These are phyloP conservation scores for Heliopora coerulea DNA, from an alignment of 92 coral and sea anemone species.

Conservation along the genomic window DNA sequence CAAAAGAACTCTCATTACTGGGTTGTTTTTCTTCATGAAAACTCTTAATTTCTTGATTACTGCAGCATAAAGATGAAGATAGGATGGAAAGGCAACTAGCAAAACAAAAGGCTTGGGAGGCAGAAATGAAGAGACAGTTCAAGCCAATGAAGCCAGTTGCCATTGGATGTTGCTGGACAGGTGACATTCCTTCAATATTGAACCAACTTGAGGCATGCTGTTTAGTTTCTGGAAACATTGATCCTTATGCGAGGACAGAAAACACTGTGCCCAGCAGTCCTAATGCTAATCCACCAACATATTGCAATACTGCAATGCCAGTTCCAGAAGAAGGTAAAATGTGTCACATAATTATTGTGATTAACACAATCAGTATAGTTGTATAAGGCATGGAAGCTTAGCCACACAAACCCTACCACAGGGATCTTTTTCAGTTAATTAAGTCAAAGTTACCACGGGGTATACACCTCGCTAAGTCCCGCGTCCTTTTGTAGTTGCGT, in stretches of 20 bases:
- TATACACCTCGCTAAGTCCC: too few relatives aligned
- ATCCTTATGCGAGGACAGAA: background rate
- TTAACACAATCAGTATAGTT: too few relatives aligned
- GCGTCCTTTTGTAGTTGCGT: too few relatives aligned
- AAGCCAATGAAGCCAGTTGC: slow-evolving; percentile 87
- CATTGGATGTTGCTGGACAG: slow-evolving; percentile 88
- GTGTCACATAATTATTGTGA: too few relatives aligned
- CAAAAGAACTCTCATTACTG: too few relatives aligned
- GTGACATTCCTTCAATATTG: slow-evolving; percentile 54
- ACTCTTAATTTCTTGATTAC: too few relatives aligned
- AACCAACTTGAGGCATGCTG: slow-evolving; percentile 79
- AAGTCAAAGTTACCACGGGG: too few relatives aligned
- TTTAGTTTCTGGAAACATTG: slow-evolving; percentile 55
- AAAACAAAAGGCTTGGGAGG: slow-evolving; percentile 96
- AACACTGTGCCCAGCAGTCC: slow-evolving; percentile 5
- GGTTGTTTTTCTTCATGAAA: too few relatives aligned
- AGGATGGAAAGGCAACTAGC: slow-evolving; percentile 75
- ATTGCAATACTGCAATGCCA: slow-evolving; percentile 62
- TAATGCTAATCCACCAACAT: slow-evolving; percentile 10
- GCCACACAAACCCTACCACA: too few relatives aligned
- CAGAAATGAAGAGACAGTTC: slow-evolving; percentile 80
- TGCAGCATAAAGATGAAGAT: slow-evolving; percentile 39
- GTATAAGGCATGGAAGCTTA: too few relatives aligned
- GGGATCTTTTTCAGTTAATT: too few relatives aligned
- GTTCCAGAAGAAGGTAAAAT: slow-evolving; percentile 93